phyloP scores from a whole-genome alignment of 1,140 invertebrate genomes.

The Magallana angulata region DNA sequence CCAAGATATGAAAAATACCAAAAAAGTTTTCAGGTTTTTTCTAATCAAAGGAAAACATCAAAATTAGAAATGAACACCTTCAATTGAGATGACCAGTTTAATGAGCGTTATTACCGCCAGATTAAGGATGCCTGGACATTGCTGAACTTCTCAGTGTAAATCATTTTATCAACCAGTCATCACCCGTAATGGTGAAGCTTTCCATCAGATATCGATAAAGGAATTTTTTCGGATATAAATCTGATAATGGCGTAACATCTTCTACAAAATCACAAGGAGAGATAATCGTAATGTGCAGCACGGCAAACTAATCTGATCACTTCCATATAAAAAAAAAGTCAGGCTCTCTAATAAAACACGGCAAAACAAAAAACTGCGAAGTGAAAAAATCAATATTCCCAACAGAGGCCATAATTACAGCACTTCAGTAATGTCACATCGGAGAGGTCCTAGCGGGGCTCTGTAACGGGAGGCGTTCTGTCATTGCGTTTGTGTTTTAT shows the following conservation, averaged over 20 bases:
- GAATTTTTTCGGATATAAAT: neutral
- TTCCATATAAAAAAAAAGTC: neutral
- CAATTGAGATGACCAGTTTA: too few relatives aligned
- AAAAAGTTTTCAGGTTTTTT: neutral
- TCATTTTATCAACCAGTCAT: conserved; percentile 8
- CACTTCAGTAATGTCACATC: conserved; percentile 27
- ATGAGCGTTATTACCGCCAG: too few relatives aligned
- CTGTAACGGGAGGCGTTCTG: conserved; percentile 2
- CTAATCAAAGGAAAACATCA: too few relatives aligned
- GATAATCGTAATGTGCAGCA: conserved; percentile 26
- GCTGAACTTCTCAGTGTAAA: neutral
- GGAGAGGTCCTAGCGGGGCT: conserved; percentile 1
- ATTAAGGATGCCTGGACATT: too few relatives aligned
- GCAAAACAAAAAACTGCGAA: conserved; percentile 20
- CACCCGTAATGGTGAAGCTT: neutral
- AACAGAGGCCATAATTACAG: conserved; percentile 14
- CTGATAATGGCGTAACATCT: conserved; percentile 7
- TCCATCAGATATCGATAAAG: neutral
- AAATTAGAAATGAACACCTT: too few relatives aligned
- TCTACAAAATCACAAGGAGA: conserved; percentile 17
- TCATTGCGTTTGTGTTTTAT: conserved; percentile 18
- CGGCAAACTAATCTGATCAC: conserved; percentile 22
- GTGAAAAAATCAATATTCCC: conserved; percentile 36
- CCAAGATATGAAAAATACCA: neutral
- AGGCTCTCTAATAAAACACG: conserved; percentile 5